Base-by-base conservation (phyloP, 2,113 vertebrate genomes). In the Megalops atlanticus region DNA sequence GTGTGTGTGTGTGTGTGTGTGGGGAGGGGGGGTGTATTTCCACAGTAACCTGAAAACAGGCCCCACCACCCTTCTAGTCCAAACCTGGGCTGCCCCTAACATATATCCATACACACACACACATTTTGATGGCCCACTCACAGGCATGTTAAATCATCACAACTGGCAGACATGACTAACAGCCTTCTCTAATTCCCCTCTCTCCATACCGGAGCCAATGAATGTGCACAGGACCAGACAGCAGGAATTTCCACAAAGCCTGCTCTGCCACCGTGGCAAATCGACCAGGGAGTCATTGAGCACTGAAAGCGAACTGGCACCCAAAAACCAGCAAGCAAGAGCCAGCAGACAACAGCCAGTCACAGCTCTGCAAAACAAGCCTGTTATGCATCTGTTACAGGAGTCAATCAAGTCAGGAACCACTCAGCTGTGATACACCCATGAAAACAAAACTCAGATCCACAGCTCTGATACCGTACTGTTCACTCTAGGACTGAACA, bases 161-260 rank as follows among this genome's bases (percentile, higher is more conserved):
- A 82, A 78, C 72, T 78, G 81, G 76, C 40, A 45, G 10, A 76
- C 74, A 64, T 14, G 49, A 81, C 74, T 81, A n/a, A n/a, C n/a
- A n/a, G n/a, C n/a, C n/a, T n/a, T n/a, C n/a, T n/a, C n/a, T n/a
- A n/a, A n/a, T n/a, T n/a, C n/a, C n/a, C n/a, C n/a, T n/a, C n/a
- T n/a, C n/a, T n/a, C n/a, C n/a, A n/a, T 35, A 36, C 27, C 18
- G 27, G 47, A 35, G 31, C 58, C n/a, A 18, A 16, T n/a, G n/a
- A n/a, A n/a, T 49, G 45, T 49, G 8, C 45, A 49, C 0, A 49
- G 16, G 16, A n/a, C 27, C 27, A 18, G 15, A 49, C 31, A 33
- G 47, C 10, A n/a, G n/a, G n/a, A n/a, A n/a, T n/a, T n/a, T n/a
- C n/a, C n/a, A n/a, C n/a, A 58, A 58, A n/a, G 52, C 18, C 15